Evolutionary conservation across 1,140 invertebrate species (phyloP).

Genomic region (Drosophila willistoni): DNA sequence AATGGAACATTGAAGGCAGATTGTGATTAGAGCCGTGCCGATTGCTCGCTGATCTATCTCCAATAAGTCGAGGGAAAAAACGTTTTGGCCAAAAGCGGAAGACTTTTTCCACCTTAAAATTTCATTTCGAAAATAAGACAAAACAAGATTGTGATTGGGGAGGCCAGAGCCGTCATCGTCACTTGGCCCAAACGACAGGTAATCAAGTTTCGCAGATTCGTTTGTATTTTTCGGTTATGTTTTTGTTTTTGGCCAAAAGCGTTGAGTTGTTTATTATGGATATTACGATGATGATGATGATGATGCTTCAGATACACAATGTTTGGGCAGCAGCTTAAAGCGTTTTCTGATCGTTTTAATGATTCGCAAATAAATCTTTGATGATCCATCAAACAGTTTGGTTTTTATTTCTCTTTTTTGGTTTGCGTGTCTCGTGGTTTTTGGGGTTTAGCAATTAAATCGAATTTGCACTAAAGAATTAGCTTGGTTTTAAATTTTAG

Average conservation of each 20-base stretch:
- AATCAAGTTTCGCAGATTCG: constrained; percentile 64
- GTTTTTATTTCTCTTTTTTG: constrained; percentile 12
- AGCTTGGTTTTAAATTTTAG: background rate
- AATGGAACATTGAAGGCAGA: constrained; percentile 55
- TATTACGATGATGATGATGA: constrained; percentile 33
- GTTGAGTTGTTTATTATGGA: constrained; percentile 59
- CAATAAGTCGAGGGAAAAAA: background rate
- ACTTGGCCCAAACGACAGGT: constrained; percentile 58
- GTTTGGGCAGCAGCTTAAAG: constrained; percentile 10
- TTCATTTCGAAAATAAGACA: constrained; percentile 16
- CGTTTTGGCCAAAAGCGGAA: constrained; percentile 51
- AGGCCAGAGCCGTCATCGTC: constrained; percentile 45
- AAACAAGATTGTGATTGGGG: constrained; percentile 56
- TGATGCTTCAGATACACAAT: constrained; percentile 37
- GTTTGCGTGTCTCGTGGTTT: background rate
- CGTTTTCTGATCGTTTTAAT: constrained; percentile 16
- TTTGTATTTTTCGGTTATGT: constrained; percentile 6
- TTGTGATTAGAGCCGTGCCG: constrained; percentile 68
- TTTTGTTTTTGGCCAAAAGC: constrained; percentile 37
- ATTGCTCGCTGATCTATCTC: constrained; percentile 64
- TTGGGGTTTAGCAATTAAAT: constrained; percentile 46
- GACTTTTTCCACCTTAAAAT: constrained; percentile 19
- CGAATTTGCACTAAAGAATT: constrained; percentile 24
- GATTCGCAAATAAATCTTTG: constrained; percentile 44
- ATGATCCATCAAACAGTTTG: constrained; percentile 28